Evolutionary conservation across 1,140 invertebrate genomes (phyloP).

Genomic region (Gryllus bimaculatus): DNA sequence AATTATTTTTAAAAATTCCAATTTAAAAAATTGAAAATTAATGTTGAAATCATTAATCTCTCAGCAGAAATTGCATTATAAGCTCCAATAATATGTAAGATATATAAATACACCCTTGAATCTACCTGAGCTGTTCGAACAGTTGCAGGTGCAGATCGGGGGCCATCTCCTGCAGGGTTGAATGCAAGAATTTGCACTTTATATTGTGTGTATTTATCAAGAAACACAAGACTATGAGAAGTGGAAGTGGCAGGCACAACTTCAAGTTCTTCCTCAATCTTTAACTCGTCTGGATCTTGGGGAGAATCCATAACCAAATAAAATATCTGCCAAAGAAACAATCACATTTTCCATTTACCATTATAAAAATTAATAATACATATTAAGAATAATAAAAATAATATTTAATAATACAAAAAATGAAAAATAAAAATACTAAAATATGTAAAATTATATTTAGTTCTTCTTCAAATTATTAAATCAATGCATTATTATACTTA

Average conservation of each 20-base stretch:
- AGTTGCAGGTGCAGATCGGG: constrained; percentile 65
- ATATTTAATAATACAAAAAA: neutral
- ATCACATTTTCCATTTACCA: constrained; percentile 7
- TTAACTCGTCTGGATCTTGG: constrained; percentile 53
- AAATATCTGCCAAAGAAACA: constrained; percentile 51
- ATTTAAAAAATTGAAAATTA: too few relatives aligned
- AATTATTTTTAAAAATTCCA: too few relatives aligned
- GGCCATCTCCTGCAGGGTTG: constrained; percentile 93
- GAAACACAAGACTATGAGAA: constrained; percentile 73
- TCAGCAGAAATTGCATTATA: too few relatives aligned
- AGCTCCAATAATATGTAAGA: too few relatives aligned
- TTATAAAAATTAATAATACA: constrained; percentile 14
- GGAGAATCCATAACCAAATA: constrained; percentile 70
- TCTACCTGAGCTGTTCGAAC: constrained; percentile 58
- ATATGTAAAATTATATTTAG: neutral
- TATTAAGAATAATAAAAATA: constrained; percentile 17
- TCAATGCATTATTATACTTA: constrained; percentile 30
- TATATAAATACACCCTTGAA: neutral
- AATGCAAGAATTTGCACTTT: constrained; percentile 87
- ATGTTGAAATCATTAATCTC: too few relatives aligned
- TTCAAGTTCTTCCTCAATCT: constrained; percentile 80
- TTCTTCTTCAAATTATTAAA: neutral
- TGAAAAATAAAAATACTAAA: neutral
- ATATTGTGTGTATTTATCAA: constrained; percentile 92
- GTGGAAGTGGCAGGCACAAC: constrained; percentile 76